Base-by-base conservation (phyloP, 2,797 vertebrate genomes). In the Propithecus perrieri region DNA sequence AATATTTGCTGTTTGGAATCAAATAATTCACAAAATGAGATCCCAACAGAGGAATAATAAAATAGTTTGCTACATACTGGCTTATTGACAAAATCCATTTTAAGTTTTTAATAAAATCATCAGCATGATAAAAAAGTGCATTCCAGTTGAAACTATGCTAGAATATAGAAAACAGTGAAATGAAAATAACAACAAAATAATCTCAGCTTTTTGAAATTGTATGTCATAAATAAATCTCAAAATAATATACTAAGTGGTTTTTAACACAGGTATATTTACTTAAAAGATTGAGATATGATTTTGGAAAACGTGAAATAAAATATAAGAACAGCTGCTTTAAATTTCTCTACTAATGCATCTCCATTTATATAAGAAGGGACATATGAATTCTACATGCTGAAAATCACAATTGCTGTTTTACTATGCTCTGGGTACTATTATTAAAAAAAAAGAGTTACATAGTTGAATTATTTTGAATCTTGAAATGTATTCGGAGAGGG, bases 1-100 rank as follows among this genome's bases (percentile, higher is more conserved):
- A 95, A 57, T 35, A 86, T 89, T 87, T 90, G 4, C 10, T 91
- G 7, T 33, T 74, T 97, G 3, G 93, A 83, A 24, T 79, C 26
- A 93, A 97, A 69, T 13, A 86, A 97, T 88, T 85, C 3, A 86
- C 59, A 61, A 80, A 76, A 57, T 87, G 28, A 87, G 26, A 80
- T 76, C 11, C 13, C 46, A 0, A 79, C 3, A 43, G 43, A 88
- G 1, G 3, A 22, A 24, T 78, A 81, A 67, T 79, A 69, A 95
- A 95, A 65, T 67, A 55, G 8, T 80, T 81, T 93, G 26, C 2
- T 50, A 74, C 93, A 89, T 91, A 83, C 41, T 61, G 17, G 69
- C 85, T 85, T 95, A 91, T 78, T 28, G 1, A 84, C 9, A 89
- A 71, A 79, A 69, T 91, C 18, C 9, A 57, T 38, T 90, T 92